These are phyloP conservation scores for Apteryx owenii DNA, from an alignment of 2,113 vertebrate genomes.

Conservation along the genomic window DNA sequence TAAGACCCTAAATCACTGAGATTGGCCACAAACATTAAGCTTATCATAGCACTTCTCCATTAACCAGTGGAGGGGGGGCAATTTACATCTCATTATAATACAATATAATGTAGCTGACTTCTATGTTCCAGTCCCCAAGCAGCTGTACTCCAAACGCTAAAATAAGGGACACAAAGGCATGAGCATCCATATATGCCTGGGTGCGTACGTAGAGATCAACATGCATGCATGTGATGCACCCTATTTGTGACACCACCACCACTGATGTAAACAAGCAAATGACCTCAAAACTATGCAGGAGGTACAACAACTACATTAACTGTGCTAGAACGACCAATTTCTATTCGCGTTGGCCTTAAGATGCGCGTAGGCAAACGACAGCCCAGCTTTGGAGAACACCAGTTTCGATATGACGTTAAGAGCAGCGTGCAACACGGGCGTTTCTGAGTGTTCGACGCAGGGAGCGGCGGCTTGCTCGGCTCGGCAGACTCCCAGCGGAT, in stretches of 20 bases:
- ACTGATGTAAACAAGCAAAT: neutral
- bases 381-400: neutral
- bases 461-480: neutral
- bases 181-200: neutral
- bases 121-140: neutral
- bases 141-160: neutral
- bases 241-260: neutral
- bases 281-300: neutral
- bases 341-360: neutral
- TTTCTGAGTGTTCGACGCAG: neutral
- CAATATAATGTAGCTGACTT: neutral
- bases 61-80: neutral
- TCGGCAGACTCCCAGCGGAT: neutral
- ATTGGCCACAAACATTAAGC: neutral
- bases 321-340: fast-evolving
- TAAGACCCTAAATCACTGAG: neutral
- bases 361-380: neutral
- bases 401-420: fast-evolving
- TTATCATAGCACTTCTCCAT: neutral
- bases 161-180: neutral
- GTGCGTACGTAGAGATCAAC: fast-evolving
- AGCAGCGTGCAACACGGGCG: fast-evolving
- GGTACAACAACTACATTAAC: neutral
- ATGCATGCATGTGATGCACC: neutral
- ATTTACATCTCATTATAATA: neutral